Evolutionary conservation across 2,797 vertebrate species (phyloP).

Genomic region (Allenopithecus nigroviridis): DNA sequence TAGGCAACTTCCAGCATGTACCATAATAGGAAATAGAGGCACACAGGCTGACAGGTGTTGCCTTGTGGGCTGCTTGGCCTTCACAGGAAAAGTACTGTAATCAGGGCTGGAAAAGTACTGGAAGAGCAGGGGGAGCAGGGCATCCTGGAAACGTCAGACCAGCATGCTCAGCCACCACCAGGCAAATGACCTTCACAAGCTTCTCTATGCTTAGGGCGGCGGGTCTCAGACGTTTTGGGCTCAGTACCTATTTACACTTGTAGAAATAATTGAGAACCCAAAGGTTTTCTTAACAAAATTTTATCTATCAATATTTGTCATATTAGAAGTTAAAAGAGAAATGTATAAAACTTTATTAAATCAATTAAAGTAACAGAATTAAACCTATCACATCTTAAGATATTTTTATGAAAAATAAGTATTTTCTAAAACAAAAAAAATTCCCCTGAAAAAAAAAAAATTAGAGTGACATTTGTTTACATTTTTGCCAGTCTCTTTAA

Average conservation of each 20-base stretch:
- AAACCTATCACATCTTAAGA: not conserved
- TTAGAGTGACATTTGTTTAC: not conserved
- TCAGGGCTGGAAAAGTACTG: not conserved
- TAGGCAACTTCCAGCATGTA: not conserved
- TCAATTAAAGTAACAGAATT: not conserved
- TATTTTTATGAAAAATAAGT: constrained; percentile 24
- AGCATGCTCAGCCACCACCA: too few species aligned
- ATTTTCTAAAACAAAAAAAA: not conserved
- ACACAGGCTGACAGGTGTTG: not conserved
- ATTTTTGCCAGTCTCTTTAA: constrained; percentile 22
- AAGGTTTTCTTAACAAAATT: not conserved
- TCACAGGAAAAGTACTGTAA: not conserved
- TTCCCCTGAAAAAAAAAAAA: not conserved
- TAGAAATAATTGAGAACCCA: not conserved
- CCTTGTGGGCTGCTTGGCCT: not conserved
- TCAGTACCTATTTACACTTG: not conserved
- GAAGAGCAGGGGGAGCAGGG: not conserved
- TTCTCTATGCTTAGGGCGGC: not conserved
- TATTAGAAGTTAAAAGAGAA: not conserved
- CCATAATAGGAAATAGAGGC: not conserved
- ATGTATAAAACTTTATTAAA: not conserved
- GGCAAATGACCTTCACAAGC: not conserved
- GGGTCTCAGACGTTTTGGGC: not conserved
- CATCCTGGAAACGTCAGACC: not conserved
- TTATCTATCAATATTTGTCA: not conserved